These are phyloP conservation scores for Bombus huntii DNA, from an alignment of 1,140 invertebrate genomes.

Conservation along the genomic window DNA sequence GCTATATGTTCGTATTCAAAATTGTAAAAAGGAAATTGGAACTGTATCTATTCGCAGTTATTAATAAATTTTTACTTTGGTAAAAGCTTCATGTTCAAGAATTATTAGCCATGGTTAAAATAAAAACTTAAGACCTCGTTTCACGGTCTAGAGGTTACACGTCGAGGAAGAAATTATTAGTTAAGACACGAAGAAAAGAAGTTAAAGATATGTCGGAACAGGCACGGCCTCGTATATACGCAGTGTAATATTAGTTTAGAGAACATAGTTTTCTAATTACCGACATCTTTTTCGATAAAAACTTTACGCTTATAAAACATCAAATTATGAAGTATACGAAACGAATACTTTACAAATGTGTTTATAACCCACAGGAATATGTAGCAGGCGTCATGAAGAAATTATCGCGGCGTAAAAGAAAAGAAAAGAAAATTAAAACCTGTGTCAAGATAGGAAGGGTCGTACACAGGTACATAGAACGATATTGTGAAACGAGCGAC, in stretches of 20 bases:
- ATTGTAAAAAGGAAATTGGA: background rate
- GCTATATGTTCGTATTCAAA: too few species aligned
- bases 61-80: background rate
- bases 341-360: background rate
- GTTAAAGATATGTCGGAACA: conserved; percentile 6
- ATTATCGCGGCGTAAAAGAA: conserved; percentile 47
- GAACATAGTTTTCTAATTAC: conserved; percentile 2
- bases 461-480: conserved; percentile 15
- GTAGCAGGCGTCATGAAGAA: background rate
- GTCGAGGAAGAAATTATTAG: background rate
- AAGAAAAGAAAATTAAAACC: conserved; percentile 41
- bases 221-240: background rate
- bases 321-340: background rate
- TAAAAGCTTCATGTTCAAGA: background rate
- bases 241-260: background rate
- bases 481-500: conserved; percentile 30
- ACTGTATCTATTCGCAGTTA: background rate
- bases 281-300: background rate
- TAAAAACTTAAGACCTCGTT: background rate
- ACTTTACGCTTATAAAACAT: background rate
- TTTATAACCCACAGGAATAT: conserved; percentile 5
- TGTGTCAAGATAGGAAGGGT: conserved; percentile 39
- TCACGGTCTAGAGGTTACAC: conserved; percentile 19
- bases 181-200: background rate
- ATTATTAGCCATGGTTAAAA: background rate